Evolutionary conservation across 2,888 invertebrate species (phyloP).

Genomic region (Nemurella pictetii): DNA sequence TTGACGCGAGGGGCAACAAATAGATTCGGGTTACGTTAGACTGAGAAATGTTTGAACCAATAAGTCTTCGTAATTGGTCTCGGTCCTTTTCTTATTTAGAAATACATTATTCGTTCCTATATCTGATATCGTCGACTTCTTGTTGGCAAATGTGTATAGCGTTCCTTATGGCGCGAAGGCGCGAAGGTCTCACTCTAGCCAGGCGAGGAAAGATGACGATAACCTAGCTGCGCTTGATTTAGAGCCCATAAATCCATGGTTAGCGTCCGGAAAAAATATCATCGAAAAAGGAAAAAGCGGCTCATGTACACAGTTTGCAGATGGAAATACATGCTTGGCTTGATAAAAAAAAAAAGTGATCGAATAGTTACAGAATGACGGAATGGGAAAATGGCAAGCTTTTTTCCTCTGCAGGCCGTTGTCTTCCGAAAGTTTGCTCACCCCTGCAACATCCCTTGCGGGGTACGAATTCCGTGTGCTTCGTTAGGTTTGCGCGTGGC

Average conservation of each 20-base stretch:
- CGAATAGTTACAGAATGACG: background rate
- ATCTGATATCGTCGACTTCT: background rate
- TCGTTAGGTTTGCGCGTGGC: too few relatives aligned
- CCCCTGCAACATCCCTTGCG: background rate
- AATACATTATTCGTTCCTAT: background rate
- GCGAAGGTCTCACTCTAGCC: too few relatives aligned
- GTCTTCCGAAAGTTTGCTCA: background rate
- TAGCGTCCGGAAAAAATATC: background rate
- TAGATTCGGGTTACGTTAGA: too few relatives aligned
- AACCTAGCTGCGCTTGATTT: slow-evolving; percentile 8
- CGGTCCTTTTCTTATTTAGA: background rate
- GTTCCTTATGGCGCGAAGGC: too few relatives aligned
- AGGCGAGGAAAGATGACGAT: slow-evolving; percentile 4
- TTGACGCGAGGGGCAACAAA: too few relatives aligned
- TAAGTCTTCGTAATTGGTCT: background rate
- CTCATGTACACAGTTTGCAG: background rate
- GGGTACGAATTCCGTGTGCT: background rate
- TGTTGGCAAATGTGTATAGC: background rate
- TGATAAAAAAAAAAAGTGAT: background rate
- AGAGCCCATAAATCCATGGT: slow-evolving; percentile 13
- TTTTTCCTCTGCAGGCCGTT: background rate
- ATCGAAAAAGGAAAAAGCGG: background rate
- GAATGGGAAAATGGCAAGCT: too few relatives aligned
- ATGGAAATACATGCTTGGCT: background rate
- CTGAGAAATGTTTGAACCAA: background rate